phyloP scores from a whole-genome alignment of 2,888 invertebrate species.

The Drosophila pegasa region DNA sequence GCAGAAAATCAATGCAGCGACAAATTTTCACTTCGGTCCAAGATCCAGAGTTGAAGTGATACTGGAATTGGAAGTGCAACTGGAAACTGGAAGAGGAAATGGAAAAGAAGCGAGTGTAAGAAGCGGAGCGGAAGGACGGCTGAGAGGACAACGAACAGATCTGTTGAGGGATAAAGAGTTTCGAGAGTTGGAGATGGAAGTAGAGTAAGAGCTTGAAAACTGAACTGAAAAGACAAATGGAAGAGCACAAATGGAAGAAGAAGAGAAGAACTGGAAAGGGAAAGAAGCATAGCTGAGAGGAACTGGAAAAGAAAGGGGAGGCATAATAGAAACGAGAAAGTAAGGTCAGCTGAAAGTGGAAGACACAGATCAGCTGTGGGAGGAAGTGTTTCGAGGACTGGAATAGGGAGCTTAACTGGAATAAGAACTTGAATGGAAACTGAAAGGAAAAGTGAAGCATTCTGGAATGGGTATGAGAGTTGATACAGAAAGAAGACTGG shows the following conservation, averaged over 20 bases:
- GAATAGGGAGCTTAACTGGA: not conserved
- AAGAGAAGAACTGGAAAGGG: not conserved
- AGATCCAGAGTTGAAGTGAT: slow-evolving; percentile 1
- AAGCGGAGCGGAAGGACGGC: not conserved
- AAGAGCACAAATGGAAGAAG: not conserved
- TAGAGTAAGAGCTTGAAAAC: too few species aligned
- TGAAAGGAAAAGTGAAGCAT: not conserved
- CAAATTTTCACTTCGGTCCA: slow-evolving; percentile 22
- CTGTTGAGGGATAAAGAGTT: not conserved
- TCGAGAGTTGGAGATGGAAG: not conserved
- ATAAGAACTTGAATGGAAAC: too few species aligned
- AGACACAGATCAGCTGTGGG: not conserved
- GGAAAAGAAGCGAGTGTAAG: not conserved
- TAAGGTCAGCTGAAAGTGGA: not conserved
- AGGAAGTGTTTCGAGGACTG: not conserved
- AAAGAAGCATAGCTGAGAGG: too few species aligned
- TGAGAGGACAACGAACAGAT: not conserved
- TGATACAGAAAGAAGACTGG: too few species aligned
- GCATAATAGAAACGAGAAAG: not conserved
- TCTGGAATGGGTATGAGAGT: too few species aligned
- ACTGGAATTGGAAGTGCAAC: not conserved
- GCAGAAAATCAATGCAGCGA: slow-evolving; percentile 60
- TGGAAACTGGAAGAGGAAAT: not conserved
- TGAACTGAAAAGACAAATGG: not conserved
- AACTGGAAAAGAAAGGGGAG: not conserved